These are phyloP conservation scores for human DNA, from an alignment of 2,113 vertebrate genomes.

Conservation along the genomic window DNA sequence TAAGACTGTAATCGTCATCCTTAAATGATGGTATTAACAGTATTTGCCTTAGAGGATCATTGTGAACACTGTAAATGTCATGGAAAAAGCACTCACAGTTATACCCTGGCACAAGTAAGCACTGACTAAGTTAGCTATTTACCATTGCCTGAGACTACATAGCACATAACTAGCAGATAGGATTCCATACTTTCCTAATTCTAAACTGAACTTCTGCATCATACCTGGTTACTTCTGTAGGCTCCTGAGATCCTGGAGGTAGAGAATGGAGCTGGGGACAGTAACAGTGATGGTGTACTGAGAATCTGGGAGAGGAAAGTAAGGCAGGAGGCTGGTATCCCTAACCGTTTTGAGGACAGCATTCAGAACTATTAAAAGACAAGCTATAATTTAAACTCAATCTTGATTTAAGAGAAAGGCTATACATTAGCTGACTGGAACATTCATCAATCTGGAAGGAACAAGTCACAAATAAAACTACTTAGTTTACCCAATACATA, in stretches of 20 bases:
- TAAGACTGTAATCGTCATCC: not conserved
- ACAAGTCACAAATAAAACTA: conserved; percentile 9
- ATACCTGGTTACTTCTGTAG: not conserved
- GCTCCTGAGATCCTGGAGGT: not conserved
- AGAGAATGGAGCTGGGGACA: not conserved
- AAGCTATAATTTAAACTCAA: conserved; percentile 71
- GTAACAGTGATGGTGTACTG: not conserved
- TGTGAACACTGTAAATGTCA: not conserved
- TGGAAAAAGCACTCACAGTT: not conserved
- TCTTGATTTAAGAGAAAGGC: conserved; percentile 72
- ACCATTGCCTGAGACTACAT: not conserved
- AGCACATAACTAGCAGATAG: not conserved
- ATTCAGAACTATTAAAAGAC: conserved; percentile 75
- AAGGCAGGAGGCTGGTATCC: not conserved
- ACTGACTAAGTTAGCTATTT: not conserved
- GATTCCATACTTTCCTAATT: not conserved
- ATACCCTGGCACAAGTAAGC: not conserved
- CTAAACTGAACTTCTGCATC: not conserved
- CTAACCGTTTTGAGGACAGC: conserved; percentile 65
- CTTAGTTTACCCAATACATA: not conserved
- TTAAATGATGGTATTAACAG: not conserved
- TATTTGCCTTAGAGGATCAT: not conserved
- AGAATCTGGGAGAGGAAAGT: not conserved
- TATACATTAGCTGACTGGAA: conserved; percentile 75
- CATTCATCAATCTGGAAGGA: not conserved